A percentile compares a stretch with the other conserved stretches of the same genome.
Evolutionary conservation across 2,113 vertebrate species (phyloP).

Genomic region (Antechinus stuartii): DNA sequence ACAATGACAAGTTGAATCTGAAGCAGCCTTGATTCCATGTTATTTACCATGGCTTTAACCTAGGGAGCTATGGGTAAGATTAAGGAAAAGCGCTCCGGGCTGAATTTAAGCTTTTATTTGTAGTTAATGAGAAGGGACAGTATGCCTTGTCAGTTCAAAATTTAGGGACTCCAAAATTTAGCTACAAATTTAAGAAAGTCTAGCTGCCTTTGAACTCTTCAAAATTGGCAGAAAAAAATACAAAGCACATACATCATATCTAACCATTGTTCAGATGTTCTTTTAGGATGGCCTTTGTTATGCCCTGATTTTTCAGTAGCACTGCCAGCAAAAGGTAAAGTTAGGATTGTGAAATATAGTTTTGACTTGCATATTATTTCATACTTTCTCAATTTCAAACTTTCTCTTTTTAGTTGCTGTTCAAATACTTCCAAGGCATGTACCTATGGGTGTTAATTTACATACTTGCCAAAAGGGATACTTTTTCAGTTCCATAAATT

Average conservation of each 20-base stretch:
- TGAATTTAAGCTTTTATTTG: slow-evolving; percentile 58
- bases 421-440: not conserved
- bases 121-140: slow-evolving; percentile 70
- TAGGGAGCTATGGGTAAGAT: not conserved
- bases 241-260: not conserved
- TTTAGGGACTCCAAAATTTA: slow-evolving; percentile 22
- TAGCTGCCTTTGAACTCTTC: not conserved
- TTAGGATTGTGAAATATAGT: not conserved
- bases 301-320: not conserved
- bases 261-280: not conserved
- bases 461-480: not conserved
- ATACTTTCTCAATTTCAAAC: not conserved
- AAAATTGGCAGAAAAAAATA: not conserved
- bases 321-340: not conserved
- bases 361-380: not conserved
- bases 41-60: slow-evolving; percentile 34
- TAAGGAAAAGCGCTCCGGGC: slow-evolving; percentile 45
- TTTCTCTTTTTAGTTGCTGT: not conserved
- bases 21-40: slow-evolving; percentile 6
- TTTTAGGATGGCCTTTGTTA: not conserved
- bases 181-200: not conserved
- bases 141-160: slow-evolving; percentile 40
- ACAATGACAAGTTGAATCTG: slow-evolving; percentile 44
- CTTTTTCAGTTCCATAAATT: not conserved
- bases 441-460: not conserved